These are phyloP conservation scores for Craterocephalus amniculus DNA, from an alignment of 2,797 vertebrate genomes.

Conservation along the genomic window DNA sequence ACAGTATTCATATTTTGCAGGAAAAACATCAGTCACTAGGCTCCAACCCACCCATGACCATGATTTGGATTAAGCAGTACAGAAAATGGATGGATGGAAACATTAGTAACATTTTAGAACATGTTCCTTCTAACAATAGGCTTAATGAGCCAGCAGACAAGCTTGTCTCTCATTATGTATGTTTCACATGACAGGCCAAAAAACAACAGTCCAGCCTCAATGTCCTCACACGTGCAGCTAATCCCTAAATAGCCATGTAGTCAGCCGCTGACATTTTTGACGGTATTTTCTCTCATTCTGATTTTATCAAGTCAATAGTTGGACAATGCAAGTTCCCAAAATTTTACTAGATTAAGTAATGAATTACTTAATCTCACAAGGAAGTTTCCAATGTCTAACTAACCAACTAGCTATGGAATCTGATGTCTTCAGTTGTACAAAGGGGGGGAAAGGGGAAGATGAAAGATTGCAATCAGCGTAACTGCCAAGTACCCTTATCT, in stretches of 20 bases:
- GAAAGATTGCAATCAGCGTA: constrained; percentile 14
- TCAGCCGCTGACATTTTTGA: constrained; percentile 28
- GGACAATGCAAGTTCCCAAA: constrained; percentile 12
- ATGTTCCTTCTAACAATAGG: too few species aligned
- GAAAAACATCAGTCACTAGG: too few species aligned
- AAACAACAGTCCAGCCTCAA: constrained; percentile 36
- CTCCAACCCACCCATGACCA: too few species aligned
- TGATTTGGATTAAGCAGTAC: too few species aligned
- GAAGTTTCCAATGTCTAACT: background rate
- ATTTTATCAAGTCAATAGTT: constrained; percentile 6
- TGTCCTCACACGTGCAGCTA: background rate
- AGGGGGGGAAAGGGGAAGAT: constrained; percentile 1
- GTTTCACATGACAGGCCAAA: background rate
- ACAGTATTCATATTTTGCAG: too few species aligned
- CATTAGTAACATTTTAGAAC: too few species aligned
- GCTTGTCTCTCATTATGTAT: too few species aligned
- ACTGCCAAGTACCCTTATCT: constrained; percentile 25
- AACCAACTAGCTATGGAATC: constrained; percentile 10
- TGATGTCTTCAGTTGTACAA: background rate
- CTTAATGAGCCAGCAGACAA: too few species aligned
- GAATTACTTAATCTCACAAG: background rate
- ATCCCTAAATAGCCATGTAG: background rate
- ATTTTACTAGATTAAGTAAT: background rate
- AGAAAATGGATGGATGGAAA: too few species aligned
- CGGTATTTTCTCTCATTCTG: constrained; percentile 24